Evolutionary conservation across 2,113 vertebrate genomes (phyloP), one percentile per base, ranked within the genome.

Genomic region (Ibidorhyncha struthersii): DNA sequence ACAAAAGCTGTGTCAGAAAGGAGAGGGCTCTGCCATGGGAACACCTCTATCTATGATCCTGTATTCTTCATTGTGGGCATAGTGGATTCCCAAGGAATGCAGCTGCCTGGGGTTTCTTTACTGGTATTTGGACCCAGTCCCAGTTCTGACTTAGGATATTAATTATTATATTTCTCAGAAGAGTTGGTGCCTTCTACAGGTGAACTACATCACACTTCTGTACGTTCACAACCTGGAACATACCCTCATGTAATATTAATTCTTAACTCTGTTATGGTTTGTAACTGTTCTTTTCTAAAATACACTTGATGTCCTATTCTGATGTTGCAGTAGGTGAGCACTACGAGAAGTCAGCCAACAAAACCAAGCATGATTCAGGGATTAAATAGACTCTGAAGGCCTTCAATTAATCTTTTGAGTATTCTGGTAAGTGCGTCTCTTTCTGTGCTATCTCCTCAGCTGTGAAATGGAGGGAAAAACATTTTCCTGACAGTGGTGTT

Each of bases 31-130:
- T 82, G 32, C 15, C n/a, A 12, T 27, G 12, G 14, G 30, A 82
- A 27, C 8, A 13, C 9, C 74, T 86, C 0, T 0, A 13, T 65
- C 67, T 63, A 1, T 66, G 18, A 56, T 21, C 36, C 25, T 77
- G 8, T 12, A 49, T 34, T 34, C 40, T 77, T 81, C 19, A 29
- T 32, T 58, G 50, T 41, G 12, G 4, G 2, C 2, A 0, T 22
- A 73, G 18, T 45, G n/a, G 45, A 58, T 66, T 70, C 53, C 30
- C 41, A 49, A 69, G 49, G 63, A 91, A 29, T 32, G 43, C 23
- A 76, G 4, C 32, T 79, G 15, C 29, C 32, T 59, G 16, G 13
- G 9, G 6, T 45, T 93, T 84, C 22, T 25, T 50, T 22, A 12
- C 22, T 50, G 23, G 12, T 50, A 50, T 50, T 50, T 50, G 49